These are phyloP conservation scores for Coracopsis vasa DNA, from an alignment of 2,113 vertebrate genomes.

Conservation along the genomic window DNA sequence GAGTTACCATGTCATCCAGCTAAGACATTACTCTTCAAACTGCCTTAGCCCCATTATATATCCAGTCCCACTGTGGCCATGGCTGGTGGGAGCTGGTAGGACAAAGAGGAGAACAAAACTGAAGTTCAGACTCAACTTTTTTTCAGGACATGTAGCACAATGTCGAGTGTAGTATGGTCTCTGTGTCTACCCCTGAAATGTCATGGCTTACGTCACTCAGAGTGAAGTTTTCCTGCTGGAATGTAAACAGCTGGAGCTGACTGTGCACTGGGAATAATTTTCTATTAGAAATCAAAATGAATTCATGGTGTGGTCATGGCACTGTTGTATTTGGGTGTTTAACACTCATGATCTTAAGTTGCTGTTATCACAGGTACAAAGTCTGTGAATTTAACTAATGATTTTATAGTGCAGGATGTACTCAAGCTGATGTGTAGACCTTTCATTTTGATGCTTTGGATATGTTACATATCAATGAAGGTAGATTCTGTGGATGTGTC, in stretches of 20 bases:
- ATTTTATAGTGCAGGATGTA: not conserved
- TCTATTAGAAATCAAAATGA: not conserved
- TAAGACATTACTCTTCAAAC: not conserved
- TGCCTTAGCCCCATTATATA: not conserved
- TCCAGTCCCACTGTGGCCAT: not conserved
- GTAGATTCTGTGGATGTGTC: not conserved
- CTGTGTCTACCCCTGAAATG: not conserved
- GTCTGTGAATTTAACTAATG: not conserved
- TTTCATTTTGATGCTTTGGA: not conserved
- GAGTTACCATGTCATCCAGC: not conserved
- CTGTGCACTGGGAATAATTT: not conserved
- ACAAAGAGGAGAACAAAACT: not conserved
- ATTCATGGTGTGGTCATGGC: not conserved
- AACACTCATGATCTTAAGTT: not conserved
- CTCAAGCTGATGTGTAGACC: not conserved
- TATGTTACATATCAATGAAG: not conserved
- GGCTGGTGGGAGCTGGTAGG: not conserved
- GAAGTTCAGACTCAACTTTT: not conserved
- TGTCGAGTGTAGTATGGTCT: not conserved
- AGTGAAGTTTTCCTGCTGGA: not conserved
- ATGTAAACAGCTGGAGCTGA: not conserved
- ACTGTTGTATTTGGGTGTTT: not conserved
- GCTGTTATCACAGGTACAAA: not conserved
- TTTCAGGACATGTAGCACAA: not conserved
- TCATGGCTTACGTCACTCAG: not conserved